A percentile compares a stretch with the other conserved stretches of the same genome.
phyloP scores from a whole-genome alignment of 2,113 vertebrate species.

The Cyanoderma ruficeps region DNA sequence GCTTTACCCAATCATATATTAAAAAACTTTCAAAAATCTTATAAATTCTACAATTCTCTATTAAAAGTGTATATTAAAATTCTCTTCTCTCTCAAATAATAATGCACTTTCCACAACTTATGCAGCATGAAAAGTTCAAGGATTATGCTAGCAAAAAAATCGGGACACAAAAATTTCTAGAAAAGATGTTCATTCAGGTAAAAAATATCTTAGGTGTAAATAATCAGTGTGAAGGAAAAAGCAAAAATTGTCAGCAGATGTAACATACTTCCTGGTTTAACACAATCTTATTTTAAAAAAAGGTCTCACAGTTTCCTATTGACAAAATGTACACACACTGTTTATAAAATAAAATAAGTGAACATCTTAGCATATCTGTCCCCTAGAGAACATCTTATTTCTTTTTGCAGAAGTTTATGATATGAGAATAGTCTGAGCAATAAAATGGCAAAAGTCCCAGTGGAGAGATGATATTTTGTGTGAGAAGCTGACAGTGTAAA shows the following conservation, averaged over 20 bases:
- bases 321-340: neutral
- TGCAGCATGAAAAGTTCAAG: neutral
- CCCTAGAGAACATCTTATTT: neutral
- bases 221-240: neutral
- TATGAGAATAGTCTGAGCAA: neutral
- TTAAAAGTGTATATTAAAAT: neutral
- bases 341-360: neutral
- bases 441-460: conserved; percentile 21
- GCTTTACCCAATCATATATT: neutral
- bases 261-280: neutral
- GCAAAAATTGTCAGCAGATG: neutral
- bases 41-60: neutral
- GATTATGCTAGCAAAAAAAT: neutral
- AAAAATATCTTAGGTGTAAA: neutral
- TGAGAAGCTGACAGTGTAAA: conserved; percentile 2
- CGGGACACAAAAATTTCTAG: neutral
- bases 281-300: neutral
- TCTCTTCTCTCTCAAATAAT: neutral
- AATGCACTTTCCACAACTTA: neutral
- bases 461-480: conserved; percentile 10
- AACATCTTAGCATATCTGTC: neutral
- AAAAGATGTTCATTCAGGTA: neutral
- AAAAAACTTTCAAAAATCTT: neutral
- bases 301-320: neutral
- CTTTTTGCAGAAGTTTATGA: neutral